Percentiles rank a stretch among this genome's conserved stretches.
phyloP scores from a whole-genome alignment of 2,797 vertebrate genomes.

The Agapornis canus region DNA sequence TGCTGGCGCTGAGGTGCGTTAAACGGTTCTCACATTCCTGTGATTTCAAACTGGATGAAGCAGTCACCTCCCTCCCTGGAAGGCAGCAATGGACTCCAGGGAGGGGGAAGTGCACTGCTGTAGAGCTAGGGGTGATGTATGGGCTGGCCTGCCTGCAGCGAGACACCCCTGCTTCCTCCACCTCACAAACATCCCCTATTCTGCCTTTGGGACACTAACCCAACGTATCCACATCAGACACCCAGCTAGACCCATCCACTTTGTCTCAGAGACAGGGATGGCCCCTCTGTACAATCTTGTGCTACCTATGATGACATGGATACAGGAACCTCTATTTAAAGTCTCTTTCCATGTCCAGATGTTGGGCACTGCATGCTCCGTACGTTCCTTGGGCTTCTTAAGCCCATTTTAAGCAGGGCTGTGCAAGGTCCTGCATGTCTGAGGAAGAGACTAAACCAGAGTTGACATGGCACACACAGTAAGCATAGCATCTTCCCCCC shows the following conservation, averaged over 20 bases:
- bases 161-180: background rate
- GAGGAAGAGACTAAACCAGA: background rate
- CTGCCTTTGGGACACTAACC: background rate
- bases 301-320: background rate
- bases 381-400: background rate
- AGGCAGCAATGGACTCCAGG: background rate
- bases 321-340: background rate
- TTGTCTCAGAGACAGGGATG: background rate
- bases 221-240: accelerated
- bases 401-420: background rate
- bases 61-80: background rate
- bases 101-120: background rate
- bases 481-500: background rate
- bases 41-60: background rate
- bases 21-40: background rate
- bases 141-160: accelerated
- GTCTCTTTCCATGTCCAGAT: background rate
- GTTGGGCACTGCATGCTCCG: background rate
- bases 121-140: background rate
- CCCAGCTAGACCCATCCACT: background rate
- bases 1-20: background rate
- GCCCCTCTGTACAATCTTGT: background rate
- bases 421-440: accelerated
- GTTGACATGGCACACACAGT: accelerated
- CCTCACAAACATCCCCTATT: background rate